These are phyloP conservation scores for Automeris io DNA, from an alignment of 2,888 invertebrate genomes.

Conservation along the genomic window DNA sequence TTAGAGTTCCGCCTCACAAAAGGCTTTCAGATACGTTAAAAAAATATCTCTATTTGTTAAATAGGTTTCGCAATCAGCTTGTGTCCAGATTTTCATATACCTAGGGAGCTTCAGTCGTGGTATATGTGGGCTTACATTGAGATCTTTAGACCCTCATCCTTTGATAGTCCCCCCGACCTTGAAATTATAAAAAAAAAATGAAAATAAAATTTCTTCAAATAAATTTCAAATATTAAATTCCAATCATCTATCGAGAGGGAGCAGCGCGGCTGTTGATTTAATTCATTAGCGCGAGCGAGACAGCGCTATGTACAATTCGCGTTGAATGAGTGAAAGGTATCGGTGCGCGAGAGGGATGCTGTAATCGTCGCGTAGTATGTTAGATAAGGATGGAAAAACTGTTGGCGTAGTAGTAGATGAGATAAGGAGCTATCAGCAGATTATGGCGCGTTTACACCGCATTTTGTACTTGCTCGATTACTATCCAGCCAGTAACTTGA, in stretches of 20 bases:
- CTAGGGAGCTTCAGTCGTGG: too few species aligned
- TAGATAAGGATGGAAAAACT: constrained; percentile 44
- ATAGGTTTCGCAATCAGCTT: too few species aligned
- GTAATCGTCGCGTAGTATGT: constrained; percentile 22
- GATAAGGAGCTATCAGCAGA: constrained; percentile 73
- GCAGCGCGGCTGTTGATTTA: constrained; percentile 74
- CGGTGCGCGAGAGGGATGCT: constrained; percentile 25
- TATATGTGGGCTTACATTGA: too few species aligned
- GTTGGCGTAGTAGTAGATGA: constrained; percentile 74
- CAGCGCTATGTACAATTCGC: constrained; percentile 12
- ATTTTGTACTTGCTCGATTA: constrained; percentile 42
- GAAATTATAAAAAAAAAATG: too few species aligned
- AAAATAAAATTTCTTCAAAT: constrained; percentile 58
- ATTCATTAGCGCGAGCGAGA: constrained; percentile 71
- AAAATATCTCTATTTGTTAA: too few species aligned
- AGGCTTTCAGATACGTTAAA: too few species aligned
- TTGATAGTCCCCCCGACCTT: too few species aligned
- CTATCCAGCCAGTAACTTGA: constrained; percentile 6
- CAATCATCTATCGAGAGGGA: constrained; percentile 56
- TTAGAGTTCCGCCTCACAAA: too few species aligned
- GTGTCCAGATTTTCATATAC: too few species aligned
- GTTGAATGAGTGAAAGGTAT: constrained; percentile 5
- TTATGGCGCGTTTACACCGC: constrained; percentile 42
- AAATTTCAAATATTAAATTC: constrained; percentile 58
- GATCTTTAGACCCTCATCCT: too few species aligned